Evolutionary conservation across 2,888 invertebrate species (phyloP).

Genomic region (Mesorhabditis spiculigera): DNA sequence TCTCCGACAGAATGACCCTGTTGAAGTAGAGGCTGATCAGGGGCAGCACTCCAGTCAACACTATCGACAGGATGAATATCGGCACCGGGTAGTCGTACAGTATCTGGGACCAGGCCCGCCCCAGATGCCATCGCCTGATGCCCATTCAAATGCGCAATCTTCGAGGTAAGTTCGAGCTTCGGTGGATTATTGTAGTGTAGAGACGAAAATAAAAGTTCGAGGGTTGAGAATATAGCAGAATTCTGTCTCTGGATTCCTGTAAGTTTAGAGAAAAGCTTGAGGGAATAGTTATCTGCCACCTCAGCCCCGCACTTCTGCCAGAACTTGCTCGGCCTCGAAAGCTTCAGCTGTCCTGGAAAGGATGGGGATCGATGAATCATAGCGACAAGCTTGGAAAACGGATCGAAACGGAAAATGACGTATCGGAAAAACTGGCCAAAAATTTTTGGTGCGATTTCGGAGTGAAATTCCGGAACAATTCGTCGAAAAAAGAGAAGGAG

Average conservation of each 20-base stretch:
- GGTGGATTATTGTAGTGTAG: no score
- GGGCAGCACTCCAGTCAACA: constrained; percentile 33
- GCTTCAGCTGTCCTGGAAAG: constrained; percentile 8
- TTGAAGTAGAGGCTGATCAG: constrained; percentile 22
- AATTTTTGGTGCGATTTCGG: background rate
- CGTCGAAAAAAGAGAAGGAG: constrained; percentile 7
- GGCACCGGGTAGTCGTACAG: constrained; percentile 20
- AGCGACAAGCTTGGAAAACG: background rate
- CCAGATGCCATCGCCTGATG: background rate
- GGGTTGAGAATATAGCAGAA: constrained; percentile 22
- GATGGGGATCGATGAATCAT: background rate
- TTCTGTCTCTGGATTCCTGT: no score
- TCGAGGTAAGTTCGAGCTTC: background rate
- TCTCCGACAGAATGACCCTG: constrained; percentile 36
- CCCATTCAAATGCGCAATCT: background rate
- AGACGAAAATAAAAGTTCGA: no score
- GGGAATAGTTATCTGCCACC: no score
- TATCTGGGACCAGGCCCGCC: constrained; percentile 7
- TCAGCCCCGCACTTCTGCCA: no score
- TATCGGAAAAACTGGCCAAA: no score
- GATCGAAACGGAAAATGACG: no score
- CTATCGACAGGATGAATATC: constrained; percentile 29
- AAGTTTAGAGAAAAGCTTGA: no score
- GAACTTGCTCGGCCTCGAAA: background rate
- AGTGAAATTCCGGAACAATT: background rate